Evolutionary conservation across 35 echinoderm and acorn worm species (phyloP), one percentile per base, ranked within the genome.

Genomic region (Stichopus chloronotus): DNA sequence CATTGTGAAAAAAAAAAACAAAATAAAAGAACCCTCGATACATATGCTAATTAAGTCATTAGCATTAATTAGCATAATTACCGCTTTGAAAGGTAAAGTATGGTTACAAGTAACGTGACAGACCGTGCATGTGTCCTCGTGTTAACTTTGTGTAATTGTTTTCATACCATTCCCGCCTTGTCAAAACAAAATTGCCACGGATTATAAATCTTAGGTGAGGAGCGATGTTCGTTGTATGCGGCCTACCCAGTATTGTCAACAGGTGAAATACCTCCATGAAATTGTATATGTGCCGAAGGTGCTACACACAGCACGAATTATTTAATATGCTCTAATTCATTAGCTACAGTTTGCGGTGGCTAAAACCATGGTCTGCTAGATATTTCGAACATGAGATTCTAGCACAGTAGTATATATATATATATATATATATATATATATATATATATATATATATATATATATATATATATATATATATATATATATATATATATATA

Each of bases 1-100:
- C 69, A 74, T n/a, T 21, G 22, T 14, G n/a, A n/a, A n/a, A 65
- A 65, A 43, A 43, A 43, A 0, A 74, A 74, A 20, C 69, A 74
- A n/a, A 20, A 16, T 21, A n/a, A 16, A 74, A 74, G 19, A 20
- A 20, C 30, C 30, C 30, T 6, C 22, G 22, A 74, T 85, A n/a
- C 7, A 58, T 85, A 85, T 85, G 82, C 22, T 57, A 84, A 85
- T 85, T 9, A 85, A 16, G 9, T 58, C 17, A 85, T 60, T 85
- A 60, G 82, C 82, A 85, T 85, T 85, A 85, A 85, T 85, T 85
- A 85, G 82, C 82, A 85, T 85, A 85, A 85, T 85, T 58, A 85
- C n/a, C 52, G 53, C 82, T 85, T 56, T 55, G 55, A 21, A 85
- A 85, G 82, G 82, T 58, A 85, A 85, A 85, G 82, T 85, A 85